These are phyloP conservation scores for Halcyon chelicuti DNA, from an alignment of 2,797 vertebrate genomes.

Conservation along the genomic window DNA sequence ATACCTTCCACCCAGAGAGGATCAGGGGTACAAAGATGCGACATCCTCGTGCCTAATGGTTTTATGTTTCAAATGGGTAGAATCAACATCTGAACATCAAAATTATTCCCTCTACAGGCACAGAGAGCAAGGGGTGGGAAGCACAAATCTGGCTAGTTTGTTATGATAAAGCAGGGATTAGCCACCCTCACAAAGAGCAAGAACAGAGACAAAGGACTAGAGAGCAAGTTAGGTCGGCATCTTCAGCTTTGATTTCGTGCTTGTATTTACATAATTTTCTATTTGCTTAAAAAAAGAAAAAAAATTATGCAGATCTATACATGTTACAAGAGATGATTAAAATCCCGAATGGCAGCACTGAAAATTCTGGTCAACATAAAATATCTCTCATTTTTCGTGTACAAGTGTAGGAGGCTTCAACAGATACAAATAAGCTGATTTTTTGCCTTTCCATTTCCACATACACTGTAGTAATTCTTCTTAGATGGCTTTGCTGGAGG, in stretches of 20 bases:
- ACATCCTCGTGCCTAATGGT: neutral
- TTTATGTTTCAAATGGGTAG: neutral
- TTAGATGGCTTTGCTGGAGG: neutral
- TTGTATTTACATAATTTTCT: neutral
- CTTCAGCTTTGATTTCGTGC: neutral
- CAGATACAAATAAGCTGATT: neutral
- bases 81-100: neutral
- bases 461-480: neutral
- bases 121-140: neutral
- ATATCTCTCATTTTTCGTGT: neutral
- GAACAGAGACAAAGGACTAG: neutral
- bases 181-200: neutral
- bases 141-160: neutral
- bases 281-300: neutral
- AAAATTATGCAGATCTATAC: neutral
- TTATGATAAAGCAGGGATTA: conserved; percentile 17
- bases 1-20: neutral
- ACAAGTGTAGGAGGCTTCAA: neutral
- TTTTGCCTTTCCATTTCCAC: neutral
- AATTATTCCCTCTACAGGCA: neutral
- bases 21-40: neutral
- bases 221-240: neutral
- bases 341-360: neutral
- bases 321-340: neutral
- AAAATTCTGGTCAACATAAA: neutral